Base-by-base conservation (phyloP, 2,888 invertebrate species). In the Nephrotoma flavescens region DNA sequence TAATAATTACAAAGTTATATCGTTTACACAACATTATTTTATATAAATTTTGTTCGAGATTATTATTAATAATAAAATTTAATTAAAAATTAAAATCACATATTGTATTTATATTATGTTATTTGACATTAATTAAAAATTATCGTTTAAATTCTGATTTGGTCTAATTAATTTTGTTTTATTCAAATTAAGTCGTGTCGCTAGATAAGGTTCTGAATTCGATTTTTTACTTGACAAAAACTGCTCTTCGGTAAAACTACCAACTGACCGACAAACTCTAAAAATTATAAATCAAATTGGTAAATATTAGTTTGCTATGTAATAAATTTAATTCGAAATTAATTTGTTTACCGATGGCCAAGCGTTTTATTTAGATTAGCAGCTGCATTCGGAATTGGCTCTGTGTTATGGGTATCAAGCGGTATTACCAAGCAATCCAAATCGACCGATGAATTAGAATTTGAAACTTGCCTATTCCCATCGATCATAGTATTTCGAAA, bases 171-270 rank as follows among this genome's bases (percentile, higher is more conserved):
- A 31, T 71, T 71, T 71, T 71, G 71, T 71, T 71, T 71, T 71
- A 71, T 71, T 71, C 31, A 71, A 71, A 84, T 42, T 84, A 41
- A 15, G 41, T 84, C 15, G 42, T 42, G 84, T 52, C 19, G 87
- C 44, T 86, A 88, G 86, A 87, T 87, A 87, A 47, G 88, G 88
- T 86, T 88, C 88, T 7, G 88, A 88, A 84, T 47, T 88, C 86
- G 87, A 88, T 85, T 87, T 86, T 86, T 47, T 87, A 71, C 87
- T 87, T 11, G 87, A 42, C 9, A 87, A 83, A 88, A 89, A 47
- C 90, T 90, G 4, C 89, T 90, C 88, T 88, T 91, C 91, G 9
- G 91, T 90, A 88, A 91, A 91, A 86, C 91, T 91, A 86, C 91
- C 91, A 86, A 90, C 90, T 31, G 91, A 91, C n/a, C 91, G 90